Conservation (phyloP, 2,888 invertebrate species). For the Pegoplata infirma region DNA sequence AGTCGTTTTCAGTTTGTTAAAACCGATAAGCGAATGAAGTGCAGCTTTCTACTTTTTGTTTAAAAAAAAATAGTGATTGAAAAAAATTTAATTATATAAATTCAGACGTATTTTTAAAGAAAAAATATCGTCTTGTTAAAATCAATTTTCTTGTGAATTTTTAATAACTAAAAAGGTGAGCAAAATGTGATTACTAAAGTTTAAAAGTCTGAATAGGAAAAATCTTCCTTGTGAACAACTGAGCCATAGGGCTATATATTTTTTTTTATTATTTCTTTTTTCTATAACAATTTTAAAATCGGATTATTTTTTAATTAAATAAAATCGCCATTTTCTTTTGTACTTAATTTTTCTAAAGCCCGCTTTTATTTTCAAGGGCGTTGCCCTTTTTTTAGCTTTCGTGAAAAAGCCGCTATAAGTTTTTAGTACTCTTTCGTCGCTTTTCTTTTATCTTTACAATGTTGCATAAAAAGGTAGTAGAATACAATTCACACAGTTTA, state of each 20-base stretch:
- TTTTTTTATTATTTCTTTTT: too few species aligned
- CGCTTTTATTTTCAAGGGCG: slow-evolving; percentile 67
- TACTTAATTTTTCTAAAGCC: not conserved
- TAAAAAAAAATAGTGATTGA: not conserved
- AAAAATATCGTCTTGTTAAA: slow-evolving; percentile 10
- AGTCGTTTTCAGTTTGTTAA: not conserved
- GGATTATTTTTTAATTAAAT: too few species aligned
- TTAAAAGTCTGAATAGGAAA: too few species aligned
- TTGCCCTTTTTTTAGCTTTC: slow-evolving; percentile 62
- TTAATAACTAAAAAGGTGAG: slow-evolving; percentile 37
- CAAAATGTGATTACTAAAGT: not conserved
- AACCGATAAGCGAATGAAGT: slow-evolving; percentile 29
- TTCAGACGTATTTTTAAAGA: not conserved
- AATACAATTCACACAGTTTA: not conserved
- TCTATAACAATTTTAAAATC: too few species aligned
- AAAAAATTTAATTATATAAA: not conserved
- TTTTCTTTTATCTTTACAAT: not conserved
- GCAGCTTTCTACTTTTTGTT: slow-evolving; percentile 42
- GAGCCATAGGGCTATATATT: too few species aligned
- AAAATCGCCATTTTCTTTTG: slow-evolving; percentile 54
- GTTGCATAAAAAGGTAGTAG: slow-evolving; percentile 4
- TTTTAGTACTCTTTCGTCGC: not conserved
- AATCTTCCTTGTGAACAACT: too few species aligned
- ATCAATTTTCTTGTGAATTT: slow-evolving; percentile 19
- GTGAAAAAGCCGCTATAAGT: slow-evolving; percentile 6